A percentile compares a stretch with the other conserved stretches of the same genome.
These are phyloP conservation scores for Anneissia japonica DNA, from an alignment of 35 echinoderm and acorn worm genomes.

Conservation along the genomic window DNA sequence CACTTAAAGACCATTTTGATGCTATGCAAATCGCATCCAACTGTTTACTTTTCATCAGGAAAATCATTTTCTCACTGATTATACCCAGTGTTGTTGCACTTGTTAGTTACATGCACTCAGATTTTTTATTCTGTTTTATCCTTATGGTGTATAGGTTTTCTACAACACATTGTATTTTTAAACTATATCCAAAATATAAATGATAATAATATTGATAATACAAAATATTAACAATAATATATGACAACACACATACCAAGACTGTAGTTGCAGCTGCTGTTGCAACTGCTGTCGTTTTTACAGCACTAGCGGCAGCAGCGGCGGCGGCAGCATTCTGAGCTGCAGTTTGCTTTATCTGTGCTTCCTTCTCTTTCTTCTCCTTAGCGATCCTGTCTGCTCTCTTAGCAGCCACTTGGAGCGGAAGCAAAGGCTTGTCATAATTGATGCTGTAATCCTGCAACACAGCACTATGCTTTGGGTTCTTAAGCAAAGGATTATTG, in stretches of 20 bases:
- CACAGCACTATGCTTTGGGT: conserved; percentile 92
- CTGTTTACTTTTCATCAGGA: no score
- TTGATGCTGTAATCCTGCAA: conserved; percentile 74
- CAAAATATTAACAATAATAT: no score
- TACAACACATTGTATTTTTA: no score
- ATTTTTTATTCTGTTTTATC: no score
- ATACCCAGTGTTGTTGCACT: no score
- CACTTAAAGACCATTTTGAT: no score
- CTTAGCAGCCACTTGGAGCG: conserved; percentile 74
- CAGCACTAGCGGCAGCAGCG: conserved; percentile 61
- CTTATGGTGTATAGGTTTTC: no score
- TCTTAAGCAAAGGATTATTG: conserved; percentile 90
- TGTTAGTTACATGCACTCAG: no score
- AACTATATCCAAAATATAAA: no score
- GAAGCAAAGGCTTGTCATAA: conserved; percentile 93
- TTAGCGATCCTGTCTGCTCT: conserved; percentile 94
- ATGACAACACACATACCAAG: conserved; percentile 74
- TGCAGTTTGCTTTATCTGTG: conserved; percentile 61
- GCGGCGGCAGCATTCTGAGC: conserved; percentile 39
- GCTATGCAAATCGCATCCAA: no score
- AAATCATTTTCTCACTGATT: no score
- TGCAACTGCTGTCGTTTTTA: conserved; percentile 48
- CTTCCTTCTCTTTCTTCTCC: conserved; percentile 97
- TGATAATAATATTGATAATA: no score
- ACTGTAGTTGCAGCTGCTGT: conserved; percentile 78